Evolutionary conservation across 2,888 invertebrate genomes (phyloP).

Genomic region (Cryptocephalus moraei): DNA sequence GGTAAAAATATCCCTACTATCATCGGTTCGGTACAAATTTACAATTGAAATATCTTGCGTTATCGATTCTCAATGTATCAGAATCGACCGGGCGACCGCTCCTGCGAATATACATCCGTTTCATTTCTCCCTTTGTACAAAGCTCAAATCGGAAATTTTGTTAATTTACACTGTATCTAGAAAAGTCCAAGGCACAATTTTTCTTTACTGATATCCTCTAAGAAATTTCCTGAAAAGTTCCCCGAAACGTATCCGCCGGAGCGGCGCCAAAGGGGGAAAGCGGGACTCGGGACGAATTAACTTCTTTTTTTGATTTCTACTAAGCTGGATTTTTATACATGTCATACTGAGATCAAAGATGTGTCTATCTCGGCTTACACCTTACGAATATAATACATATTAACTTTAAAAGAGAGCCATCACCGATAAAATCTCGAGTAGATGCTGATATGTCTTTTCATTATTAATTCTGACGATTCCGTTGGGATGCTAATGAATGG

Average conservation of each 20-base stretch:
- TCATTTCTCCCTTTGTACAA: conserved; percentile 2
- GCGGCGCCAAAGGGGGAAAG: too few relatives aligned
- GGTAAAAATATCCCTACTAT: too few relatives aligned
- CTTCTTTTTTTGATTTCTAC: too few relatives aligned
- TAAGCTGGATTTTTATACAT: conserved; percentile 4
- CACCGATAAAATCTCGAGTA: conserved; percentile 6
- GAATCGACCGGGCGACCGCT: background rate
- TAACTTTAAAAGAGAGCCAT: conserved; percentile 7
- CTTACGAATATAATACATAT: conserved; percentile 5
- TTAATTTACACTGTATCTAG: conserved; percentile 17
- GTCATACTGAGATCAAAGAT: conserved; percentile 12
- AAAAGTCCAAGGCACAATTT: conserved; percentile 33
- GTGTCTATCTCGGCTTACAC: too few relatives aligned
- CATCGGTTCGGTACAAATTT: too few relatives aligned
- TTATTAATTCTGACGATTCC: too few relatives aligned
- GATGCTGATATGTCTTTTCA: too few relatives aligned
- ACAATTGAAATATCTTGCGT: background rate
- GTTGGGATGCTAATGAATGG: too few relatives aligned
- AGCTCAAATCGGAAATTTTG: conserved; percentile 19
- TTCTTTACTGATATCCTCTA: conserved; percentile 17
- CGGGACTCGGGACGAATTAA: too few relatives aligned
- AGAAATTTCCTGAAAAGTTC: conserved; percentile 10
- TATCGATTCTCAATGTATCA: background rate
- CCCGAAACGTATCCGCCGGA: conserved; percentile 3
- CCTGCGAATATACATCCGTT: conserved; percentile 5